Percentiles rank a stretch among this genome's conserved stretches.
phyloP scores from a whole-genome alignment of 2,797 vertebrate genomes.

The Sphenopsis melanotis region DNA sequence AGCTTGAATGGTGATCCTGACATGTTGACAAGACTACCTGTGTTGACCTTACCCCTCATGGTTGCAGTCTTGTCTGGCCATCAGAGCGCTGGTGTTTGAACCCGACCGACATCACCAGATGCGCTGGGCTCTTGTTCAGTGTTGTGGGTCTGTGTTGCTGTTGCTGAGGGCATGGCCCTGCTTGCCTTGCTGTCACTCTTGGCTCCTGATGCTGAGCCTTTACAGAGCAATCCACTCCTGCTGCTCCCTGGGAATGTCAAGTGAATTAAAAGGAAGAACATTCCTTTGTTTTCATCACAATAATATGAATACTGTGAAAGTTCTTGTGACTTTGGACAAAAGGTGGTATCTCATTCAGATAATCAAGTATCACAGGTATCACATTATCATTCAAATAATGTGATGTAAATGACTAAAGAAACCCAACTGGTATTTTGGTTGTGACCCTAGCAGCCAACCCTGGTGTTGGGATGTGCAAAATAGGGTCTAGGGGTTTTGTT shows the following conservation, averaged over 20 bases:
- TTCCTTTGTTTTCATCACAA: neutral
- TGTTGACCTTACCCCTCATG: neutral
- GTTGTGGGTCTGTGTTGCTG: rapidly evolving
- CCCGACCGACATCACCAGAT: neutral
- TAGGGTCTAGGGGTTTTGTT: neutral
- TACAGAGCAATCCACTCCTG: neutral
- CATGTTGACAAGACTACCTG: neutral
- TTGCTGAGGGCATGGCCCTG: neutral
- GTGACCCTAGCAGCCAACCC: neutral
- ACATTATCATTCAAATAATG: neutral
- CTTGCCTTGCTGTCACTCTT: neutral
- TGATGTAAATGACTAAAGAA: neutral
- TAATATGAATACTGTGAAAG: neutral
- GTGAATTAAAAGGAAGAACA: neutral
- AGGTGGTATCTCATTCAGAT: neutral
- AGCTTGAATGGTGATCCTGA: neutral
- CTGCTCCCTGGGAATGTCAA: neutral
- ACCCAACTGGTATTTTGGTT: rapidly evolving
- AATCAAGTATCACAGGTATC: neutral
- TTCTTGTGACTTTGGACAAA: neutral
- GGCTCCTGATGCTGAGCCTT: neutral
- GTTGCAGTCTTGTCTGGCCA: neutral
- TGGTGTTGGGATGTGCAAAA: neutral
- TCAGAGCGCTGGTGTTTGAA: neutral
- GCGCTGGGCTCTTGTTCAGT: neutral